Percentiles rank a stretch among this genome's conserved stretches.
phyloP scores from a whole-genome alignment of 2,888 invertebrate genomes.

The Mystacides longicornis region DNA sequence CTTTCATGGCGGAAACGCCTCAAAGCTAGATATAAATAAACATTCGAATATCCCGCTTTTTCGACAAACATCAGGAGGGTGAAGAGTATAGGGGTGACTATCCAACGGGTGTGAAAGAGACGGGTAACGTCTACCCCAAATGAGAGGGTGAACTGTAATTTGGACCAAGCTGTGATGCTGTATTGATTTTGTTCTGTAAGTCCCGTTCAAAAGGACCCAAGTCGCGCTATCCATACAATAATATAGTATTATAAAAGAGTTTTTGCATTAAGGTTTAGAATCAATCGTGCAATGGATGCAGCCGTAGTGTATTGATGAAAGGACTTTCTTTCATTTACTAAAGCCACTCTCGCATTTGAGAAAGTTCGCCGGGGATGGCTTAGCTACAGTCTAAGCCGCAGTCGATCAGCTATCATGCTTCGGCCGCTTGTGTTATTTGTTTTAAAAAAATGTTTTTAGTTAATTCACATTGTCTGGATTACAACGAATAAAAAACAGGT shows the following conservation, averaged over 20 bases:
- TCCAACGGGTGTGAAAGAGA: background rate
- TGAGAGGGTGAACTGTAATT: background rate
- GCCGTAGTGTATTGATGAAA: background rate
- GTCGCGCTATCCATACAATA: background rate
- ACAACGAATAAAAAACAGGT: too few species aligned
- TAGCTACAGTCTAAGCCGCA: too few species aligned
- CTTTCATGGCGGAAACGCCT: too few species aligned
- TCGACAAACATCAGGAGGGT: background rate
- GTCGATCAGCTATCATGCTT: too few species aligned
- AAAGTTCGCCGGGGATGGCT: background rate
- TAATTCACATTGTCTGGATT: too few species aligned
- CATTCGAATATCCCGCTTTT: background rate
- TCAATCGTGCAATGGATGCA: background rate
- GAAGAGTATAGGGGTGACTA: background rate
- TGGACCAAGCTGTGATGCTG: slow-evolving; percentile 24
- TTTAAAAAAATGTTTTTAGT: too few species aligned
- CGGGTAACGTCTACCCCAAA: background rate
- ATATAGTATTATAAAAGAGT: background rate
- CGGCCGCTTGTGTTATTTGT: too few species aligned
- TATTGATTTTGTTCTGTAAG: slow-evolving; percentile 23
- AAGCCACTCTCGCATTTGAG: background rate
- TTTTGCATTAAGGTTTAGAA: too few species aligned
- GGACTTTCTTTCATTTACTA: background rate
- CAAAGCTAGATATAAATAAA: too few species aligned
- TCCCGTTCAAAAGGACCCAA: background rate